Percentiles rank a stretch among this genome's conserved stretches.
phyloP scores from a whole-genome alignment of 1,140 invertebrate genomes.

The Eciton burchellii region DNA sequence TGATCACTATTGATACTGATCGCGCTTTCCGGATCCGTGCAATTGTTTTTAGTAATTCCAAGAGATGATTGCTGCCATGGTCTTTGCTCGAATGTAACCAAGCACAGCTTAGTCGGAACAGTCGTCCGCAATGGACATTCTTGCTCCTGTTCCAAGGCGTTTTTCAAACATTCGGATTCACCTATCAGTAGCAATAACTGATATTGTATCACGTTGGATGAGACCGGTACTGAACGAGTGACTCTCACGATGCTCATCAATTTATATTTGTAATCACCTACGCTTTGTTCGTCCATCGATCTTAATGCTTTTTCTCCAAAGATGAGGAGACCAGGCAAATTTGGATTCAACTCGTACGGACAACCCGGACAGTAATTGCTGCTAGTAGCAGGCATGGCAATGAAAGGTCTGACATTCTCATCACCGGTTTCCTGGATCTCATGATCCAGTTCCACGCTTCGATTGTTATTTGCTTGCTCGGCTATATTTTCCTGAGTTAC shows the following conservation, averaged over 20 bases:
- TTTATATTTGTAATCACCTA: conserved; percentile 81
- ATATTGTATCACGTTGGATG: conserved; percentile 79
- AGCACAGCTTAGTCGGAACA: conserved; percentile 76
- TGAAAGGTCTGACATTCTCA: conserved; percentile 78
- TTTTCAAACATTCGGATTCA: conserved; percentile 81
- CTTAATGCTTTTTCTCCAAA: conserved; percentile 76
- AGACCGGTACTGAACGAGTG: conserved; percentile 78
- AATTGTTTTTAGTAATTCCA: conserved; percentile 81
- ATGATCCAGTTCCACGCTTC: conserved; percentile 77
- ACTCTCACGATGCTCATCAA: conserved; percentile 78
- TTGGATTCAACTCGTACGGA: conserved; percentile 82
- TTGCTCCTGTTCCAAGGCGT: conserved; percentile 73
- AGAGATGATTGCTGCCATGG: conserved; percentile 76
- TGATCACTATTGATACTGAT: neutral
- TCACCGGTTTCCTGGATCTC: conserved; percentile 77
- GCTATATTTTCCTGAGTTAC: conserved; percentile 76
- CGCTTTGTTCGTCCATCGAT: conserved; percentile 78
- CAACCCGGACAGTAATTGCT: conserved; percentile 82
- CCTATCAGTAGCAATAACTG: conserved; percentile 80
- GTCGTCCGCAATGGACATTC: conserved; percentile 78
- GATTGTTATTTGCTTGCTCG: conserved; percentile 75
- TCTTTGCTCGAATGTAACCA: conserved; percentile 80
- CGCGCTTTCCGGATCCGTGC: conserved; percentile 66
- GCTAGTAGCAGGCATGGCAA: conserved; percentile 77
- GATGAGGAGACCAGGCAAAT: conserved; percentile 75